A percentile compares a stretch with the other conserved stretches of the same genome.
Evolutionary conservation across 1,140 invertebrate genomes (phyloP).

Genomic region (Caenorhabditis tropicalis): DNA sequence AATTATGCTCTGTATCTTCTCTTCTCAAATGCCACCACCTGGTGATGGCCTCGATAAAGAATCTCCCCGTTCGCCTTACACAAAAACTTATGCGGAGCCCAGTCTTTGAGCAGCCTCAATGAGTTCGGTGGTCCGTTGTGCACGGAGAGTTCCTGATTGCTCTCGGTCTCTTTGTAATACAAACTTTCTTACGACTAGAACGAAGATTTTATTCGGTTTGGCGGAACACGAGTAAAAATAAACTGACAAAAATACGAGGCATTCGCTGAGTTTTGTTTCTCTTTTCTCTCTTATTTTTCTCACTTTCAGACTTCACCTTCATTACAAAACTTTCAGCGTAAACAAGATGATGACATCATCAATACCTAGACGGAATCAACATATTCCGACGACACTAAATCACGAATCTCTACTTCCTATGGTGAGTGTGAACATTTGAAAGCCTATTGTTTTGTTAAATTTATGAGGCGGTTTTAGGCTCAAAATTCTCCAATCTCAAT

Average conservation of each 20-base stretch:
- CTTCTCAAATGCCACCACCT: slow-evolving; percentile 28
- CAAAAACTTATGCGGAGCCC: slow-evolving; percentile 19
- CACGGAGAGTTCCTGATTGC: slow-evolving; percentile 12
- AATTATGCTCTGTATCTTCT: background rate
- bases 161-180: slow-evolving; percentile 12
- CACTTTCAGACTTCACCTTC: background rate
- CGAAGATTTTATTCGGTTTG: background rate
- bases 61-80: slow-evolving; percentile 11
- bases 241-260: background rate
- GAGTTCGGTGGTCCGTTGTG: background rate
- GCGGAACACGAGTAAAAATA: background rate
- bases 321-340: background rate
- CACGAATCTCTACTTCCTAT: background rate
- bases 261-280: background rate
- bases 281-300: background rate
- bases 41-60: background rate
- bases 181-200: background rate
- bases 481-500: slow-evolving; percentile 18
- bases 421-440: background rate
- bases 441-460: background rate
- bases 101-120: background rate
- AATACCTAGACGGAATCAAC: background rate
- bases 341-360: background rate
- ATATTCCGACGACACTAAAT: background rate
- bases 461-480: background rate